phyloP scores from a whole-genome alignment of 1,140 invertebrate genomes.

The Lucilia cuprina region DNA sequence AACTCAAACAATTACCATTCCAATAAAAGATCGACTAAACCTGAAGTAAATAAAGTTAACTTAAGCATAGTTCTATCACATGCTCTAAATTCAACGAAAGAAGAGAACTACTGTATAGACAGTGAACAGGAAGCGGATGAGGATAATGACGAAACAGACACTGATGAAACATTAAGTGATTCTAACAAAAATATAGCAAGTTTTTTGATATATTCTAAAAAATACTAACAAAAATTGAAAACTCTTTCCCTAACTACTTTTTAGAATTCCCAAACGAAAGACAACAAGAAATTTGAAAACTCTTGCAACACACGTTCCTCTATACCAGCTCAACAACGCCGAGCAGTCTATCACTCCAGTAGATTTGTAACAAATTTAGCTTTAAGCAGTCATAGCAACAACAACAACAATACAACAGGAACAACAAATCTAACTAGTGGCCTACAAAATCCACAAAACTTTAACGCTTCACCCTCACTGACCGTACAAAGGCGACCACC shows the following conservation, averaged over 20 bases:
- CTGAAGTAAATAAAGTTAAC: conserved; percentile 58
- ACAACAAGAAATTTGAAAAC: neutral
- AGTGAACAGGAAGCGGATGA: neutral
- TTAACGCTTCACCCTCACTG: conserved; percentile 41
- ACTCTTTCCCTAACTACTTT: neutral
- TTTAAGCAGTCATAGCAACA: neutral
- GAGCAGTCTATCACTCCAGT: conserved; percentile 19
- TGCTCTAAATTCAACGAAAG: conserved; percentile 50
- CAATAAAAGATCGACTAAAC: neutral
- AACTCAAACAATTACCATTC: neutral
- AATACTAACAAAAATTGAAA: neutral
- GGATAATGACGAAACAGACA: neutral
- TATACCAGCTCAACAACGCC: neutral
- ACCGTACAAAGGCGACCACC: conserved; percentile 57
- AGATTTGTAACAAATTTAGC: neutral
- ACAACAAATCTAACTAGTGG: neutral
- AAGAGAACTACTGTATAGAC: conserved; percentile 45
- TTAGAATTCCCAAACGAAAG: neutral
- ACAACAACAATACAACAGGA: neutral
- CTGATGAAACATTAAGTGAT: conserved; percentile 42
- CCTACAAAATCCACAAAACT: neutral
- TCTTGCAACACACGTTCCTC: neutral
- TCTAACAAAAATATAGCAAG: neutral
- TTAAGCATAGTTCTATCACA: conserved; percentile 57
- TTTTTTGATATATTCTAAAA: neutral